These are phyloP conservation scores for Drosophila limbata DNA, from an alignment of 2,888 invertebrate species.

Conservation along the genomic window DNA sequence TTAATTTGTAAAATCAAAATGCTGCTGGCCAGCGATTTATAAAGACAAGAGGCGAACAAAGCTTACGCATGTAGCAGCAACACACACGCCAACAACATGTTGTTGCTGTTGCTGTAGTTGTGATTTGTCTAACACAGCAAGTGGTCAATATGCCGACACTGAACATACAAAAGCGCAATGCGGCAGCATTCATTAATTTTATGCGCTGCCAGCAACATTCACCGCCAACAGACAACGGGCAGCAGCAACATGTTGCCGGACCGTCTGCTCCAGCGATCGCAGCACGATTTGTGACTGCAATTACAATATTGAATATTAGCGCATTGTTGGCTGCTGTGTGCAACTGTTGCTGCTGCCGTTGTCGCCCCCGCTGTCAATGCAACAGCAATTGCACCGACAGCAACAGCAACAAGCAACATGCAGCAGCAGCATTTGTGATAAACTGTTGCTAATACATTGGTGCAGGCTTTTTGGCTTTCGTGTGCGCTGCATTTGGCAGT, in stretches of 20 bases:
- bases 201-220: conserved; percentile 59
- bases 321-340: conserved; percentile 65
- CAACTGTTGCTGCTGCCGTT: conserved; percentile 26
- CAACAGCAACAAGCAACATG: conserved; percentile 26
- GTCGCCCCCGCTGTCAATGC: conserved; percentile 75
- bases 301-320: conserved; percentile 83
- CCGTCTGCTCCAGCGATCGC: conserved; percentile 45
- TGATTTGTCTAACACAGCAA: conserved; percentile 83
- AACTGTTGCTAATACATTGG: conserved; percentile 79
- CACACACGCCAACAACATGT: conserved; percentile 62
- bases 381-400: conserved; percentile 33
- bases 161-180: conserved; percentile 72
- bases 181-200: conserved; percentile 82
- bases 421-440: conserved; percentile 63
- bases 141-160: conserved; percentile 73
- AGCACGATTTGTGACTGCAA: conserved; percentile 79
- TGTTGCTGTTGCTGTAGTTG: conserved; percentile 74
- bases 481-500: conserved; percentile 68
- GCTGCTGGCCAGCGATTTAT: conserved; percentile 81
- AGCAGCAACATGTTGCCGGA: conserved; percentile 63
- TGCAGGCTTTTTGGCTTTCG: conserved; percentile 64
- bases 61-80: conserved; percentile 69
- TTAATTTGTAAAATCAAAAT: conserved; percentile 84
- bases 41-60: conserved; percentile 66
- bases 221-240: conserved; percentile 36